phyloP scores from a whole-genome alignment of 2,888 invertebrate genomes.

The Melinaea menophilus region DNA sequence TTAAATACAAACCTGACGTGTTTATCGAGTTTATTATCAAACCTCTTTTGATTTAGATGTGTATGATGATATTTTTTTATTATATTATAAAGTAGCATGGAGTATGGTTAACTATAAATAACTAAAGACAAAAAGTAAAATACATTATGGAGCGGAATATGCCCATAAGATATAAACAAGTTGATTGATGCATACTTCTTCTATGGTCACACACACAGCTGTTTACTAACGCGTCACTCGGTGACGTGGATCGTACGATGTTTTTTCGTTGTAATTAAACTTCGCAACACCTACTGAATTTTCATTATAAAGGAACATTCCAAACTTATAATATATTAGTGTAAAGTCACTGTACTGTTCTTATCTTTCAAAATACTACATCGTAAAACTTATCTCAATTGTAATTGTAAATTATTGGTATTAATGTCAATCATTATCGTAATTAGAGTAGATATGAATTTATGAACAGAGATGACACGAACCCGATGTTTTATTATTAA shows the following conservation, averaged over 20 bases:
- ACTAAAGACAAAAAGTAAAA: neutral
- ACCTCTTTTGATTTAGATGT: too few relatives aligned
- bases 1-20: too few relatives aligned
- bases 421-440: conserved; percentile 11
- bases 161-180: neutral
- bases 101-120: too few relatives aligned
- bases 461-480: neutral
- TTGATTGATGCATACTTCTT: neutral
- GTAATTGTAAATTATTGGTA: conserved; percentile 21
- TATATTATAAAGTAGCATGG: too few relatives aligned
- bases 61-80: too few relatives aligned
- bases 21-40: too few relatives aligned
- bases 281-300: conserved; percentile 12
- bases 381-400: conserved; percentile 26
- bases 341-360: conserved; percentile 12
- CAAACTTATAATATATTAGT: conserved; percentile 1
- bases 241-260: conserved; percentile 66
- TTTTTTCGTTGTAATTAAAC: conserved; percentile 34
- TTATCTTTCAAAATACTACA: conserved; percentile 19
- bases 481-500: neutral
- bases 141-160: neutral
- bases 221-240: conserved; percentile 46
- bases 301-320: conserved; percentile 14
- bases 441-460: conserved; percentile 9
- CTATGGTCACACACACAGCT: neutral